phyloP scores from a whole-genome alignment of 2,797 vertebrate species.

The Taeniopygia guttata region DNA sequence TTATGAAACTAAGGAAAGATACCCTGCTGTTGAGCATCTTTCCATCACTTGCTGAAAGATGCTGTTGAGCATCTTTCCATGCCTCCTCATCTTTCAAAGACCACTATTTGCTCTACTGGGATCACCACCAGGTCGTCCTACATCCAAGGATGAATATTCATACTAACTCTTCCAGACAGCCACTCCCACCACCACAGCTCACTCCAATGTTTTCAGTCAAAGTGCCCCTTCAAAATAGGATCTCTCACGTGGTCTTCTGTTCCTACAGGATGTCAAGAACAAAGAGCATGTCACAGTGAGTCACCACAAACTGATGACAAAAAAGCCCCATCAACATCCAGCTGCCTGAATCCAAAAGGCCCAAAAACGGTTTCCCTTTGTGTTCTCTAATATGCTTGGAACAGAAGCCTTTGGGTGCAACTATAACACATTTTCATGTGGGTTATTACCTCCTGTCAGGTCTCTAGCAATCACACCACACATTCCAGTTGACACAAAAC shows the following conservation, averaged over 20 bases:
- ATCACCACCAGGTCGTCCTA: neutral
- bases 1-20: neutral
- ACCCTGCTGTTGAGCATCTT: neutral
- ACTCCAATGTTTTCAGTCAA: neutral
- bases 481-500: neutral
- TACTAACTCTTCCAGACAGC: neutral
- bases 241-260: neutral
- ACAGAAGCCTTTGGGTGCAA: neutral
- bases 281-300: neutral
- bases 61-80: neutral
- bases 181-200: neutral
- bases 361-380: neutral
- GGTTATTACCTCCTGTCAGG: neutral
- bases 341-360: neutral
- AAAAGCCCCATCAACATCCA: neutral
- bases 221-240: neutral
- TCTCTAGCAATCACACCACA: neutral
- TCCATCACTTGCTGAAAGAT: neutral
- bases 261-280: neutral
- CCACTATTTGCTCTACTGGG: neutral
- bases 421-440: neutral
- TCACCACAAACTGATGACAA: neutral
- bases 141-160: rapidly evolving
- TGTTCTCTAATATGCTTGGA: neutral
- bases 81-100: neutral